A percentile compares a stretch with the other conserved stretches of the same genome.
Conservation (phyloP, 1,140 invertebrate species). For the Octopus bimaculoides region DNA sequence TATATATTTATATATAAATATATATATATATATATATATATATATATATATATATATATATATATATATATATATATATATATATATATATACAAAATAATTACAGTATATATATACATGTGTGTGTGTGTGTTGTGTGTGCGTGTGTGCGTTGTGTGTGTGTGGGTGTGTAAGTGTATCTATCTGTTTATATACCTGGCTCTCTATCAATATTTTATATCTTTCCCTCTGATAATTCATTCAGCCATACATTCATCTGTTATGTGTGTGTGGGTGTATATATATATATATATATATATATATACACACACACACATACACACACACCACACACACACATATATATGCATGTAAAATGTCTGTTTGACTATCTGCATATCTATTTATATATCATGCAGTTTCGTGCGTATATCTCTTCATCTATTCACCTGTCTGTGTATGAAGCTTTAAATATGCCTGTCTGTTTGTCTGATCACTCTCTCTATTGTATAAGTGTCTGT, state of each 20-base stretch:
- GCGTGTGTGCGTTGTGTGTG: neutral
- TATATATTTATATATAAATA: neutral
- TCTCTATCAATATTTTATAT: no score
- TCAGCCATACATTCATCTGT: neutral
- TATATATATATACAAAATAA: neutral
- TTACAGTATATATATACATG: neutral
- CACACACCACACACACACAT: neutral
- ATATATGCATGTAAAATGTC: neutral
- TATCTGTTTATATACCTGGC: neutral
- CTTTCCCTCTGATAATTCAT: neutral
- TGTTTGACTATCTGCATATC: neutral
- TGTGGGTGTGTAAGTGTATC: neutral
- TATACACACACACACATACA: neutral
- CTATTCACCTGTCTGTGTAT: neutral
- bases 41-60: conserved; percentile 11
- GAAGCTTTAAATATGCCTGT: no score
- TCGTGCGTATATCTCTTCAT: neutral
- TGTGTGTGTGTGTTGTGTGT: neutral
- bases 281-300: neutral
- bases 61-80: neutral
- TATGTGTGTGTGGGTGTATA: neutral
- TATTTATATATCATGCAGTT: neutral
- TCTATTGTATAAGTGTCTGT: no score
- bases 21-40: conserved; percentile 2
- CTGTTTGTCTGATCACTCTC: no score